A percentile compares a stretch with the other conserved stretches of the same genome.
Conservation (phyloP, 2,113 vertebrate species). For the Vulpes ferrilata region DNA sequence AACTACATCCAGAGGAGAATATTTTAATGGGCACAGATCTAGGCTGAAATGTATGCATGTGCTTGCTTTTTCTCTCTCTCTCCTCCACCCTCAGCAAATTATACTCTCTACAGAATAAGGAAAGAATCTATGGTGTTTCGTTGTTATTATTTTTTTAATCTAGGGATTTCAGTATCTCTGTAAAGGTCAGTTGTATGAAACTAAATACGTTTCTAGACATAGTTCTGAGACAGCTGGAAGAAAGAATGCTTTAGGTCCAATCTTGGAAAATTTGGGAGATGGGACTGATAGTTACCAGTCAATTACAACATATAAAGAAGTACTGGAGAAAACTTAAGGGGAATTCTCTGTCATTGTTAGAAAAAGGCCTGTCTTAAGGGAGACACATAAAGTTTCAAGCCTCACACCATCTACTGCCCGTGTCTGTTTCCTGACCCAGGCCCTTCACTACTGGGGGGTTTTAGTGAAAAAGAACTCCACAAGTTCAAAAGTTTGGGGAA, state of each 20-base stretch:
- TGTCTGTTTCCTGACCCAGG: neutral
- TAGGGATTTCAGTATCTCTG: neutral
- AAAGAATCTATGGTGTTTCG: neutral
- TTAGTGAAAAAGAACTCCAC: neutral
- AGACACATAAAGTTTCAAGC: neutral
- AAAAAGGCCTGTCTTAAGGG: neutral
- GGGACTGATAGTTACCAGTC: neutral
- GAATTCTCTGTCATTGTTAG: neutral
- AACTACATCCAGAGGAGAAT: neutral
- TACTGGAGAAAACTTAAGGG: neutral
- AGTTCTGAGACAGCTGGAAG: neutral
- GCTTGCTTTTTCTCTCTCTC: neutral
- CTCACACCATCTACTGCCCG: neutral
- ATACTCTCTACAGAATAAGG: neutral
- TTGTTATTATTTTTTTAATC: neutral
- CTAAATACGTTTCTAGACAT: neutral
- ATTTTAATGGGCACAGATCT: neutral
- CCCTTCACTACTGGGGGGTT: neutral
- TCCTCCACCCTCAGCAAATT: neutral
- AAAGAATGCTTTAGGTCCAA: neutral
- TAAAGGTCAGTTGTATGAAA: neutral
- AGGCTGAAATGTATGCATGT: neutral
- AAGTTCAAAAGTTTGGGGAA: neutral
- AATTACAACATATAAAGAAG: neutral
- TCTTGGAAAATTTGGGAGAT: neutral